Evolutionary conservation across 2,797 vertebrate species (phyloP).

Genomic region (Urocyon cinereoargenteus): DNA sequence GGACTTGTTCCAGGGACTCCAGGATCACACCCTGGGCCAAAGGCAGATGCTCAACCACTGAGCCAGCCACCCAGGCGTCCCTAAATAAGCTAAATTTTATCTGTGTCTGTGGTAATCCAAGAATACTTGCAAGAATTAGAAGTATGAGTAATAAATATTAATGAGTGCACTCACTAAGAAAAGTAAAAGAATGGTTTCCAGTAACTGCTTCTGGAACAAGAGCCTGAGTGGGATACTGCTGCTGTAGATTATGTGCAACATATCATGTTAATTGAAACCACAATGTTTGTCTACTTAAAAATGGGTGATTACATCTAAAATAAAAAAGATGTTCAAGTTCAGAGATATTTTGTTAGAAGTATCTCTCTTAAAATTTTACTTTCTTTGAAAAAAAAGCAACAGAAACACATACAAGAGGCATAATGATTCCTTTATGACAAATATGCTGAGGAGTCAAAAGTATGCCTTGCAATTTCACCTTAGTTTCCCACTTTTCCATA

Average conservation of each 20-base stretch:
- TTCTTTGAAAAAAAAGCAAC: neutral
- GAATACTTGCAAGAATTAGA: neutral
- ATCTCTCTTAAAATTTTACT: neutral
- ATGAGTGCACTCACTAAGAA: neutral
- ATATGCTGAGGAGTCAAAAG: neutral
- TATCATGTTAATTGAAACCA: neutral
- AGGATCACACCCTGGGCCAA: too few species aligned
- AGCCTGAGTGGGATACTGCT: neutral
- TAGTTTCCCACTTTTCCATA: neutral
- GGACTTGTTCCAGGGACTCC: too few species aligned
- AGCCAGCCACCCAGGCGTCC: too few species aligned
- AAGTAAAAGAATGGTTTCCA: neutral
- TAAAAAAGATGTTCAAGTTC: neutral
- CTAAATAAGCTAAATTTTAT: neutral
- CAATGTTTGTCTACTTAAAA: neutral
- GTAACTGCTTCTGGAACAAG: neutral
- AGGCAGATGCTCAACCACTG: too few species aligned
- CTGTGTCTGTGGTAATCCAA: neutral
- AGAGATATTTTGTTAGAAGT: neutral
- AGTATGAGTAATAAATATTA: neutral
- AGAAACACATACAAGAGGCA: neutral
- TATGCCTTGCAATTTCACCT: neutral
- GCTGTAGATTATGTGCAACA: neutral
- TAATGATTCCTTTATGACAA: neutral
- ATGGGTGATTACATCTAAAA: neutral